Conservation (phyloP, 2,797 vertebrate genomes). For the Acanthis flammea region DNA sequence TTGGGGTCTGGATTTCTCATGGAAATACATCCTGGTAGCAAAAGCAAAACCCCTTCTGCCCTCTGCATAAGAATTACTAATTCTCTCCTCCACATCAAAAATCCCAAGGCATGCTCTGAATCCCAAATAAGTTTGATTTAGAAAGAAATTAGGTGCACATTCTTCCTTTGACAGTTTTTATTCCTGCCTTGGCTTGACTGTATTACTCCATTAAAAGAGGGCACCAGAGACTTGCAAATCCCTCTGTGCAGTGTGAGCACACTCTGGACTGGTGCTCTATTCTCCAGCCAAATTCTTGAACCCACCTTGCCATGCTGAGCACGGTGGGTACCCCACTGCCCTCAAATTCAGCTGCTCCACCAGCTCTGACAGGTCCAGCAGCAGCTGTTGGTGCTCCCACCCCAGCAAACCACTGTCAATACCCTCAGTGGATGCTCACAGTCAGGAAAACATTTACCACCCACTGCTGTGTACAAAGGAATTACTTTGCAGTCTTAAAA, state of each 20-base stretch:
- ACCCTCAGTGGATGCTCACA: background rate
- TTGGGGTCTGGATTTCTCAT: conserved; percentile 11
- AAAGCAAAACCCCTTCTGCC: background rate
- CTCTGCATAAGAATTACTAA: background rate
- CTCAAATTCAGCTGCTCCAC: background rate
- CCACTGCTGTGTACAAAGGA: background rate
- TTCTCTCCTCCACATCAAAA: background rate
- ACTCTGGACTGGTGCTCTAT: background rate
- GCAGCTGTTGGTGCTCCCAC: background rate
- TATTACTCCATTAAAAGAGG: background rate
- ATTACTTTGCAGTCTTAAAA: background rate
- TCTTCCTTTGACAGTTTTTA: background rate
- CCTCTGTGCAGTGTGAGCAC: background rate
- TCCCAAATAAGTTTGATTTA: background rate
- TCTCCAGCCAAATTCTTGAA: background rate
- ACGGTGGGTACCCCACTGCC: background rate
- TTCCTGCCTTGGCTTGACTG: background rate
- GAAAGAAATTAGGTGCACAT: background rate
- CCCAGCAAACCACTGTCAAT: background rate
- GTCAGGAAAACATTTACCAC: background rate
- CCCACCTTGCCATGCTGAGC: background rate
- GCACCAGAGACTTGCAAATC: background rate
- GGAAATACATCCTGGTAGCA: background rate
- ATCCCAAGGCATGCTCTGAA: conserved; percentile 23
- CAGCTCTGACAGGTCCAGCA: background rate